Base-by-base conservation (phyloP, 2,113 vertebrate genomes). In the Pagrus major region DNA sequence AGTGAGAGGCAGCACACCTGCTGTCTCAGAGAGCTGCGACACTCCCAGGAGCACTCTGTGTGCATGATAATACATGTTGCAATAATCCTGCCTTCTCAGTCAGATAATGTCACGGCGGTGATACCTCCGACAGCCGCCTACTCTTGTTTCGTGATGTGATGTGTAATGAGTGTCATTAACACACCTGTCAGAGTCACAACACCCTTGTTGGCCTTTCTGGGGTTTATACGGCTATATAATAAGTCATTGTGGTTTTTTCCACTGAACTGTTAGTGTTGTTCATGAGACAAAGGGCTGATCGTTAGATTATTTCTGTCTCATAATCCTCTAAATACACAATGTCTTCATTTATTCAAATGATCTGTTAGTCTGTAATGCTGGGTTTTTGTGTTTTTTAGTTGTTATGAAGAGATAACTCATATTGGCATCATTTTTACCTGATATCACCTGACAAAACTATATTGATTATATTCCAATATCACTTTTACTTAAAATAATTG, bases 1-100 rank as follows among this genome's bases (percentile, higher is more conserved):
- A 42, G 35, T 78, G 46, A 42, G 49, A 49, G 27, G 73, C 74
- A 68, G 72, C 71, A 77, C 85, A 82, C 76, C 81, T 88, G 91
- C 82, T 66, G 47, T 31, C 70, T 71, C 54, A 51, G 39, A 33
- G 33, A 56, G 60, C 55, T 18, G 21, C 1, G 64, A 55, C 73
- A 25, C 63, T 89, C 82, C 80, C 71, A 64, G 51, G 49, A 71
- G 59, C 23, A 1, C 18, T 61, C 25, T 66, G n/a, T 76, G 58
- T 58, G 39, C 29, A 41, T 21, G 27, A 61, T 54, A 31, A 65
- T 59, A 51, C 68, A 42, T 72, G 84, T 64, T 42, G 9, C 18
- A 65, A 14, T 71, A 80, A 84, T 77, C 71, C 31, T 12, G 9
- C 27, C 51, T 71, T 7, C 67, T 71, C 35, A 47, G 3, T 77